Evolutionary conservation across 2,797 vertebrate genomes (phyloP), one percentile per base, ranked within the genome.

Genomic region (Champsocephalus esox): DNA sequence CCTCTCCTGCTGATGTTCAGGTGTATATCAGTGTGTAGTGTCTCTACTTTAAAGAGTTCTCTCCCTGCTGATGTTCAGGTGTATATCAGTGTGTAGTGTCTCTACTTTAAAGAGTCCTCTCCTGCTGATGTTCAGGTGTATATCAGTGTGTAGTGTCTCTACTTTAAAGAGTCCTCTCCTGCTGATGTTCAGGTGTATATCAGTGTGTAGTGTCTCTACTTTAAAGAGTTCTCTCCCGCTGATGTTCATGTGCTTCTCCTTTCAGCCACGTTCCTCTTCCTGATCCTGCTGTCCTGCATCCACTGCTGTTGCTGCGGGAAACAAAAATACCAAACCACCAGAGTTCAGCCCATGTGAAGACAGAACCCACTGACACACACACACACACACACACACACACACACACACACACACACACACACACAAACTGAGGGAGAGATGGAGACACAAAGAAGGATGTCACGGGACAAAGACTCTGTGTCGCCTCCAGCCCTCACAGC

Each of bases 261-360:
- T 70, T 11, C 89, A 95, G 94, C 62, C 67, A 92, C 89, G 0
- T 79, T 93, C 49, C 19, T 95, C 66, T 79, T 92, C 66, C 34
- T 95, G 90, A 70, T 93, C 2, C 7, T 91, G 34, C 64, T 94
- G 60, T 75, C 88, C 57, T 94, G 92, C 43, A 3, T 83, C 34
- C 83, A 93, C 77, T 94, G 91, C 84, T 94, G 90, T 81, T 93
- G 81, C 67, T 88, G 84, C 49, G 80, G 75, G 16, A 91, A 91
- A 62, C 74, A 84, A 16, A 93, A 92, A 72, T 79, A 92, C 77
- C 90, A 92, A 72, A 70, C 58, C n/a, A 62, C 91, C 34, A 87
- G 88, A 71, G 92, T 95, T 0, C 75, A 89, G 46, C 19, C 85
- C 3, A 21, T 52, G 71, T 93, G 86, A 94, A 59, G 55, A 44